phyloP scores from a whole-genome alignment of 2,113 vertebrate genomes.

The Carassius gibelio region DNA sequence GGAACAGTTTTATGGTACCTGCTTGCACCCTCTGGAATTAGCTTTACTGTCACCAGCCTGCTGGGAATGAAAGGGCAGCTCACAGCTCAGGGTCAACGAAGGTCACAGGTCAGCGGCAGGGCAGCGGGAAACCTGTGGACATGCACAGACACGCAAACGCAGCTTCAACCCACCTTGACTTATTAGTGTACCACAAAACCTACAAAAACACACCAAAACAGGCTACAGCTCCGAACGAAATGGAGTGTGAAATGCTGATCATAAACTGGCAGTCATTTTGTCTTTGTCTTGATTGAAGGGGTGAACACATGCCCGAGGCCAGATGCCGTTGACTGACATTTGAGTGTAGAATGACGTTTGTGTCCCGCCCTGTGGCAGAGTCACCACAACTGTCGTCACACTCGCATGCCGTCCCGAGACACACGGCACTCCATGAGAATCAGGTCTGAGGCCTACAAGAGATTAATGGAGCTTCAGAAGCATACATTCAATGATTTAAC shows the following conservation, averaged over 20 bases:
- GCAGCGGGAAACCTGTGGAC: constrained; percentile 45
- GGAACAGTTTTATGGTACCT: constrained; percentile 65
- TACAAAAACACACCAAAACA: background rate
- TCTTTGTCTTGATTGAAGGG: constrained; percentile 65
- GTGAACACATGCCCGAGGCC: constrained; percentile 65
- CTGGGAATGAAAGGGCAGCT: constrained; percentile 64
- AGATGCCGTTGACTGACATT: constrained; percentile 69
- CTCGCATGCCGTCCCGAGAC: constrained; percentile 54
- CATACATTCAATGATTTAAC: background rate
- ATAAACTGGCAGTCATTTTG: constrained; percentile 54
- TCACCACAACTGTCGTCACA: constrained; percentile 64
- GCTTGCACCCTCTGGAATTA: constrained; percentile 70
- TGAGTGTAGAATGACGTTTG: constrained; percentile 68
- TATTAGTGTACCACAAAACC: constrained; percentile 6
- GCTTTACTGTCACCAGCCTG: constrained; percentile 61
- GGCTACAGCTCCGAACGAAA: constrained; percentile 19
- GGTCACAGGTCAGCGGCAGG: constrained; percentile 67
- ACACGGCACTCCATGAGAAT: constrained; percentile 22
- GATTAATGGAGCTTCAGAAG: too few relatives aligned
- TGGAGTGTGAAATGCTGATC: constrained; percentile 24
- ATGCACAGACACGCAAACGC: constrained; percentile 20
- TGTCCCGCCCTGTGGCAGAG: constrained; percentile 62
- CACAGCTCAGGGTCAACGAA: constrained; percentile 60
- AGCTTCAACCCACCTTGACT: background rate
- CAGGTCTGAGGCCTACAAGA: background rate